These are phyloP conservation scores for Cheilosia soror DNA, from an alignment of 2,888 invertebrate species.

Conservation along the genomic window DNA sequence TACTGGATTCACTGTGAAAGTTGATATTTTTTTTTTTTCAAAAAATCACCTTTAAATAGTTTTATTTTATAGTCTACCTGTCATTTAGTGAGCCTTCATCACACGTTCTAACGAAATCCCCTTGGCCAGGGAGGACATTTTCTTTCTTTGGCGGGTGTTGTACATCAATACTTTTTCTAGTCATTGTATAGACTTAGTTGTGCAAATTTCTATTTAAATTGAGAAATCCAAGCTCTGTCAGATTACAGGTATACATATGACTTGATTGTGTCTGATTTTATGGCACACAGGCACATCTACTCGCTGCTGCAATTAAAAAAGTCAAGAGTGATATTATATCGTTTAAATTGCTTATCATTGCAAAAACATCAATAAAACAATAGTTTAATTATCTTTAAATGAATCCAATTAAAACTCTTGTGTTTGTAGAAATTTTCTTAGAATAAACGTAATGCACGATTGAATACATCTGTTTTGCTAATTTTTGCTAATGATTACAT, in stretches of 20 bases:
- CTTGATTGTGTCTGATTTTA: background rate
- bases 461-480: too few relatives aligned
- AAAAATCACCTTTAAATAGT: too few relatives aligned
- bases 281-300: background rate
- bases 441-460: too few relatives aligned
- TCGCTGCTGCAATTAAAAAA: constrained; percentile 8
- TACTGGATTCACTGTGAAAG: constrained; percentile 9
- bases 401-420: too few relatives aligned
- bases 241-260: constrained; percentile 16
- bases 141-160: background rate
- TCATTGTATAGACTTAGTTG: constrained; percentile 1
- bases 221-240: constrained; percentile 5
- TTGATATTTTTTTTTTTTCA: too few relatives aligned
- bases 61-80: background rate
- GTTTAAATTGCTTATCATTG: background rate
- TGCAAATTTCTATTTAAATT: background rate
- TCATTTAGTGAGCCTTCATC: constrained; percentile 7
- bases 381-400: background rate
- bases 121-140: constrained; percentile 25
- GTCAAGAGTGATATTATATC: background rate
- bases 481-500: too few relatives aligned
- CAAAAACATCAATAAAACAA: background rate
- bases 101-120: constrained; percentile 31
- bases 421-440: too few relatives aligned
- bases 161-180: constrained; percentile 47